Evolutionary conservation across 1,140 invertebrate genomes (phyloP).

Genomic region (Aphidius ervi): DNA sequence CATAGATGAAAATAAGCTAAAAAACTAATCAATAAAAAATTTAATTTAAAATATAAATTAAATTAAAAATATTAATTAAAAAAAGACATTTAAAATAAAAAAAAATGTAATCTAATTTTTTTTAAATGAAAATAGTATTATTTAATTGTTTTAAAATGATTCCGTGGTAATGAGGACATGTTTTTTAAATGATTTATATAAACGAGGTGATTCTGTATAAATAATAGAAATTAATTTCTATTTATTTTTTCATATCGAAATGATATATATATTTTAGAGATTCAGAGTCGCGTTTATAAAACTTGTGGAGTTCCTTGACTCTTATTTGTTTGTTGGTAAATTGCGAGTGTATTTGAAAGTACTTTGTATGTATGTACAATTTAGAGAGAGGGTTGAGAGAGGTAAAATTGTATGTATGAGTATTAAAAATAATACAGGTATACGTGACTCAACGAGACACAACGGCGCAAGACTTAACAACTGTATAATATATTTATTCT

Average conservation of each 20-base stretch:
- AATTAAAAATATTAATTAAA: too few relatives aligned
- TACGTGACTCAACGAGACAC: slow-evolving; percentile 19
- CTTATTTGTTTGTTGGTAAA: background rate
- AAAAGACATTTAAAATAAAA: too few relatives aligned
- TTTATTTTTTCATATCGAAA: too few relatives aligned
- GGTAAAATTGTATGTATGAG: background rate
- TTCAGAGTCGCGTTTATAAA: too few relatives aligned
- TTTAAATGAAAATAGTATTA: too few relatives aligned
- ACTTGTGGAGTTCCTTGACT: slow-evolving; percentile 15
- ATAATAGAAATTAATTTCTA: too few relatives aligned
- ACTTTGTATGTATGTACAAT: background rate
- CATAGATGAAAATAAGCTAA: too few relatives aligned
- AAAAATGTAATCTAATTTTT: too few relatives aligned
- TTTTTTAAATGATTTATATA: background rate
- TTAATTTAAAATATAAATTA: too few relatives aligned
- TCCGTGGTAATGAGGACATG: background rate
- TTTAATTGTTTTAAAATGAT: too few relatives aligned
- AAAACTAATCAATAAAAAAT: too few relatives aligned
- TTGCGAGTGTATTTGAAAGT: background rate
- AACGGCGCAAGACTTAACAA: slow-evolving; percentile 1
- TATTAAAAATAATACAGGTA: background rate
- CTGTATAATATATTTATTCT: slow-evolving; percentile 4
- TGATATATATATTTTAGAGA: too few relatives aligned
- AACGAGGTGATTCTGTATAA: background rate
- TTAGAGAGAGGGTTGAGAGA: background rate